Evolutionary conservation across 1,140 invertebrate genomes (phyloP), one percentile per base, ranked within the genome.

Genomic region (Cardiocondyla obscurior): DNA sequence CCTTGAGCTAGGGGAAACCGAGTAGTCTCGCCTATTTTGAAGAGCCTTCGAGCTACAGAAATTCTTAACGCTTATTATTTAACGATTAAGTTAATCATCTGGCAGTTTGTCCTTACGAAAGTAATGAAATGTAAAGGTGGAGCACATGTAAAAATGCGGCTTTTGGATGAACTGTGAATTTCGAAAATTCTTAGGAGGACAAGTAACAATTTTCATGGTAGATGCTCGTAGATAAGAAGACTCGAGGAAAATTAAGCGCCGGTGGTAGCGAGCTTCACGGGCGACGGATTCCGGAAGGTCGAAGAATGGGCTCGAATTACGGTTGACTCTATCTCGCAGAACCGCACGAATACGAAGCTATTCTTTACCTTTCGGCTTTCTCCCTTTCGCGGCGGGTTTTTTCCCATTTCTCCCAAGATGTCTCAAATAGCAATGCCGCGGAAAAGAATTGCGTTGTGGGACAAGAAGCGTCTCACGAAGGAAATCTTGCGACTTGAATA

Each of bases 261-360:
- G 22, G 46, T 67, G 22, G 16, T 53, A n/a, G 46, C 42, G 55
- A 42, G 62, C 25, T 3, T 30, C 62, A 67, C 25, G 62, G 62
- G 62, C 67, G 25, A 62, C 36, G 60, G 22, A 69, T 57, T 81
- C 73, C 39, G 53, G 64, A 67, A 77, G 70, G 72, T 65, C 46
- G 55, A 86, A 81, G 86, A 74, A 87, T 84, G 58, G 46, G 51
- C 42, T 69, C 51, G 33, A 81, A 87, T 87, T 81, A 84, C 67
- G 51, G 30, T 30, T 49, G 72, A 49, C 46, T 81, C 67, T 60
- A 57, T 86, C 53, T 81, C 28, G 8, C 28, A 57, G 65, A 79
- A 46, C 25, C 55, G 30, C 49, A 22, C 46, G 65, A 65, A 76
- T 76, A 77, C 53, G 36, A 14, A 39, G 28, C 60, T 46, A 44